Conservation (phyloP, 2,797 vertebrate species). For the Anguilla pacifica region DNA sequence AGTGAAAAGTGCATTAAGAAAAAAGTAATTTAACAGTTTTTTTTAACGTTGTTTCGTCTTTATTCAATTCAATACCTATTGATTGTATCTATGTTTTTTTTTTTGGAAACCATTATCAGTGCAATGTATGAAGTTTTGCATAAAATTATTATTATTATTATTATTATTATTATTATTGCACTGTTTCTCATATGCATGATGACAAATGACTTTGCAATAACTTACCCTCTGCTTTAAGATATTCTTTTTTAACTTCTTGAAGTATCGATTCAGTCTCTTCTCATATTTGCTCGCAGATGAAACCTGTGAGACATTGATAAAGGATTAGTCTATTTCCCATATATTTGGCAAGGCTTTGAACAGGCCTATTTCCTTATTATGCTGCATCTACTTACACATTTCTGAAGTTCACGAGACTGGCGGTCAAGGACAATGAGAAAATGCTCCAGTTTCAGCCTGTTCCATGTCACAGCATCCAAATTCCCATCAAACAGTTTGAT, state of each 20-base stretch:
- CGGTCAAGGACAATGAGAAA: slow-evolving; percentile 19
- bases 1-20: too few relatives aligned
- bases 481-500: slow-evolving; percentile 13
- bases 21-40: too few relatives aligned
- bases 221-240: slow-evolving; percentile 30
- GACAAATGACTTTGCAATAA: neutral
- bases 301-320: slow-evolving; percentile 14
- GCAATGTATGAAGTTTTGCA: too few relatives aligned
- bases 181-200: neutral
- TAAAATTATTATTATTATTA: neutral
- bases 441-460: slow-evolving; percentile 25
- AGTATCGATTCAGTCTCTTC: slow-evolving; percentile 18
- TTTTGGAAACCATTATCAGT: too few relatives aligned
- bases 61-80: too few relatives aligned
- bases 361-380: neutral
- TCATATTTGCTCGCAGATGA: neutral
- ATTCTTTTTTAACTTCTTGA: slow-evolving; percentile 21
- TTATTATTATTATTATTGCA: neutral
- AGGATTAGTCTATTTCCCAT: neutral
- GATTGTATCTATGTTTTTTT: too few relatives aligned
- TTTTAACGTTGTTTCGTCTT: too few relatives aligned
- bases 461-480: slow-evolving; percentile 20
- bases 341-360: neutral
- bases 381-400: slow-evolving; percentile 26
- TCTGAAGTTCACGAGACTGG: neutral